Base-by-base conservation (phyloP, 2,113 vertebrate species). In the Rutilus rutilus region DNA sequence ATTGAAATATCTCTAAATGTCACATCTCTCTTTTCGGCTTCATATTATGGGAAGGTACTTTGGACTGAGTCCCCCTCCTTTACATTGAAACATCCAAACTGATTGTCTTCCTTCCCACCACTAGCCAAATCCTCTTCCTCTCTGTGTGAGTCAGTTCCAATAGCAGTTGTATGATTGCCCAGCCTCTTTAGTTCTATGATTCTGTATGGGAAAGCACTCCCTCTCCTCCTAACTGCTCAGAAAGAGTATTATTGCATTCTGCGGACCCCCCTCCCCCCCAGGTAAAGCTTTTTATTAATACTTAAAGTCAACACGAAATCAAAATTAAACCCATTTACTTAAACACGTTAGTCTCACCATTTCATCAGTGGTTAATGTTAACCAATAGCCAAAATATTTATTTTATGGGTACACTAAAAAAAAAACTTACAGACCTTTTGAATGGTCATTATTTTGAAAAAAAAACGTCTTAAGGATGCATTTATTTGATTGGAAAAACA, bases 51-150 rank as follows among this genome's bases (percentile, higher is more conserved):
- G 87, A 92, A 92, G 91, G 90, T 92, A 93, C 91, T 90, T 91
- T 94, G 92, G 94, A 94, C 92, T 91, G 93, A 95, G 91, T 94
- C 94, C 92, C 92, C 92, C 93, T 93, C 93, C 93, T 92, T 93
- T 89, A 94, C 93, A 93, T 92, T 92, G 93, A 90, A 93, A 92
- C 93, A 94, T 93, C 93, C 86, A 73, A 90, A 89, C 88, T 71
- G 88, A 93, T 92, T 94, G 91, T 94, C 92, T 92, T 86, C 89
- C 86, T 86, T 81, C 54, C 78, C 82, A 82, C 82, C 82, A 47
- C 42, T 85, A 88, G 83, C 33, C 60, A 81, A 65, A 85, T 83
- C 84, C 59, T 85, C 85, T 89, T 81, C 79, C 86, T 79, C 90
- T 88, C 89, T 88, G 89, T 88, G 91, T 91, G 90, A 94, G 83